Evolutionary conservation across 2,888 invertebrate genomes (phyloP).

Genomic region (Odiellus spinosus): DNA sequence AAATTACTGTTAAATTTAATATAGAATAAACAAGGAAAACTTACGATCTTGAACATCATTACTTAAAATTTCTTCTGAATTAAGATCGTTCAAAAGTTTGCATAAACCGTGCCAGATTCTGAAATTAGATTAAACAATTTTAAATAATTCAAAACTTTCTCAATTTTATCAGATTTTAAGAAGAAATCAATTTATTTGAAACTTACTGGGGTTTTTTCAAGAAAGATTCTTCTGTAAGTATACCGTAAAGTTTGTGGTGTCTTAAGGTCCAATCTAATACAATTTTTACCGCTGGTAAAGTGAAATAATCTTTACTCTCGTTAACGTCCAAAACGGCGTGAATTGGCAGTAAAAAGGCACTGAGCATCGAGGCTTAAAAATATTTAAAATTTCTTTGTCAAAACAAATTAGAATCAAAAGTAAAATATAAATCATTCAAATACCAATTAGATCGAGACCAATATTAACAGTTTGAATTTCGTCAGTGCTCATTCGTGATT

Average conservation of each 20-base stretch:
- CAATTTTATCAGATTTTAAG: too few relatives aligned
- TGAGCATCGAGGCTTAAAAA: slow-evolving; percentile 32
- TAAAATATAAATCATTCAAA: too few relatives aligned
- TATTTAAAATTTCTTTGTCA: too few relatives aligned
- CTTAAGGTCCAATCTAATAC: slow-evolving; percentile 53
- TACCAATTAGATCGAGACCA: too few relatives aligned
- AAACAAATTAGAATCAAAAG: too few relatives aligned
- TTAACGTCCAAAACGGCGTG: slow-evolving; percentile 47
- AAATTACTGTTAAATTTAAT: slow-evolving; percentile 1
- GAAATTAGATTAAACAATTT: slow-evolving; percentile 7
- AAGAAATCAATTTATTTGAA: not conserved
- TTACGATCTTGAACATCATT: slow-evolving; percentile 41
- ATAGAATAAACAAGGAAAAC: slow-evolving; percentile 23
- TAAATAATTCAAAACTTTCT: too few relatives aligned
- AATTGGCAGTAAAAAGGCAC: slow-evolving; percentile 50
- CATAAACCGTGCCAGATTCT: slow-evolving; percentile 62
- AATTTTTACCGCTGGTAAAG: slow-evolving; percentile 56
- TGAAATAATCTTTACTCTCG: slow-evolving; percentile 43
- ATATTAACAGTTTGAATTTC: too few relatives aligned
- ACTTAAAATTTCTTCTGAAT: slow-evolving; percentile 29
- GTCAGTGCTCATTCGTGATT: too few relatives aligned
- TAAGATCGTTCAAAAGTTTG: slow-evolving; percentile 49
- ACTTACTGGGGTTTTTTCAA: slow-evolving; percentile 20
- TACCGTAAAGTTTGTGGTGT: slow-evolving; percentile 33
- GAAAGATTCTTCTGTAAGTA: slow-evolving; percentile 26